A percentile compares a stretch with the other conserved stretches of the same genome.
Conservation (phyloP, 2,888 invertebrate species). For the Erannis defoliaria region DNA sequence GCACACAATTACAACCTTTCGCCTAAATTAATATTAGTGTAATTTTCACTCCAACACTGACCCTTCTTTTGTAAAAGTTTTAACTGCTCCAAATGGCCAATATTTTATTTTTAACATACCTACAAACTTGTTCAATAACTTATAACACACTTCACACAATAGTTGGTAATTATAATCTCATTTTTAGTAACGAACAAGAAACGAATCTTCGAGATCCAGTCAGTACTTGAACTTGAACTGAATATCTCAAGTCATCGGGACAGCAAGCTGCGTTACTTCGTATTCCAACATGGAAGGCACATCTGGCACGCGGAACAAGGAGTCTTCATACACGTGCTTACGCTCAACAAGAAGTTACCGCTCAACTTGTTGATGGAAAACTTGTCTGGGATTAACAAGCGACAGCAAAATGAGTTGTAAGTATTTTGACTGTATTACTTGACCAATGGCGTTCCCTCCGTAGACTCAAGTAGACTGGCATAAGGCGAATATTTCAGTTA, state of each 20-base stretch:
- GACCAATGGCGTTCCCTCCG: background rate
- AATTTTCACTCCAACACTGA: too few relatives aligned
- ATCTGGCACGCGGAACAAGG: conserved; percentile 84
- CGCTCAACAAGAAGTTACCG: conserved; percentile 80
- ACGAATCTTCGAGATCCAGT: conserved; percentile 75
- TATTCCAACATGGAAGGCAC: conserved; percentile 85
- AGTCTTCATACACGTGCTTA: conserved; percentile 78
- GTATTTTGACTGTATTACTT: conserved; percentile 50
- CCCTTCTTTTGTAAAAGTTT: too few relatives aligned
- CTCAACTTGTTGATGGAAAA: conserved; percentile 83
- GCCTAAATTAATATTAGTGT: too few relatives aligned
- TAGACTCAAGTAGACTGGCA: background rate
- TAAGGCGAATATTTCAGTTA: background rate
- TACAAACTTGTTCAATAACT: too few relatives aligned
- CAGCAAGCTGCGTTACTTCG: conserved; percentile 82
- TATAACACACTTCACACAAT: too few relatives aligned
- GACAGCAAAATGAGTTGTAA: conserved; percentile 87
- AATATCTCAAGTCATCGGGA: conserved; percentile 76
- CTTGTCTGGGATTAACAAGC: conserved; percentile 81
- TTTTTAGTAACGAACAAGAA: conserved; percentile 78
- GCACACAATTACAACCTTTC: too few relatives aligned
- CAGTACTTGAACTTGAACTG: conserved; percentile 74
- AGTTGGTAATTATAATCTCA: background rate
- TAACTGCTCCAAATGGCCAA: too few relatives aligned
- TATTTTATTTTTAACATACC: background rate